These are phyloP conservation scores for Zaprionus ghesquierei DNA, from an alignment of 1,140 invertebrate genomes.

Conservation along the genomic window DNA sequence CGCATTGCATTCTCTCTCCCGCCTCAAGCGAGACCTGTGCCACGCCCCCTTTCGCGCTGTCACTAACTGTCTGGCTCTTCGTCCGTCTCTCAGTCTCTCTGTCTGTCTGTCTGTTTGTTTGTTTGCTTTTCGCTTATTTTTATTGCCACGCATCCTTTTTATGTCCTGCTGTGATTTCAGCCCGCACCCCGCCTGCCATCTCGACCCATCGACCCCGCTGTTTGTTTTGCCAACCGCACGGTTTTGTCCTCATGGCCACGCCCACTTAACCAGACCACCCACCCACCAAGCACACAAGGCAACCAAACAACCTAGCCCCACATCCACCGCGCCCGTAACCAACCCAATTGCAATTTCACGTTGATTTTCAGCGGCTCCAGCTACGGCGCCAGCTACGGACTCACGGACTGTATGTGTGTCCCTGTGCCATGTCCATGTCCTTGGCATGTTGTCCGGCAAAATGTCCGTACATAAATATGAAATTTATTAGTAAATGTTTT, in stretches of 20 bases:
- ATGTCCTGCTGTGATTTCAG: constrained; percentile 66
- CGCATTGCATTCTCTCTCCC: neutral
- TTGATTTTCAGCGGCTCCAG: constrained; percentile 46
- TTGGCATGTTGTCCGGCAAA: constrained; percentile 19
- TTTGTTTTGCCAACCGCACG: constrained; percentile 65
- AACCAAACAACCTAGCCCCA: neutral
- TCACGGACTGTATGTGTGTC: neutral
- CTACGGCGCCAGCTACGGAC: neutral
- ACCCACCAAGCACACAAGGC: constrained; percentile 11
- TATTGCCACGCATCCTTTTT: constrained; percentile 67
- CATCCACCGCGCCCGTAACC: too few relatives aligned
- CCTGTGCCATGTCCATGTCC: neutral
- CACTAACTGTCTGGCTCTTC: constrained; percentile 9
- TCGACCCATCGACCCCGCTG: constrained; percentile 32
- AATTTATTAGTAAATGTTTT: constrained; percentile 78
- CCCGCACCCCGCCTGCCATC: constrained; percentile 4
- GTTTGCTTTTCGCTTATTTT: constrained; percentile 59
- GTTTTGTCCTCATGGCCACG: constrained; percentile 29
- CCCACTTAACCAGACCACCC: neutral
- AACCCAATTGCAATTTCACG: constrained; percentile 47
- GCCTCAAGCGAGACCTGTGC: constrained; percentile 4
- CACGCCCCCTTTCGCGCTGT: neutral
- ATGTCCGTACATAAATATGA: constrained; percentile 73
- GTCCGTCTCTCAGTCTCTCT: neutral
- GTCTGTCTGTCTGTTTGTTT: constrained; percentile 25